Conservation (phyloP, 2,113 vertebrate genomes). For the Phocoena sinus region DNA sequence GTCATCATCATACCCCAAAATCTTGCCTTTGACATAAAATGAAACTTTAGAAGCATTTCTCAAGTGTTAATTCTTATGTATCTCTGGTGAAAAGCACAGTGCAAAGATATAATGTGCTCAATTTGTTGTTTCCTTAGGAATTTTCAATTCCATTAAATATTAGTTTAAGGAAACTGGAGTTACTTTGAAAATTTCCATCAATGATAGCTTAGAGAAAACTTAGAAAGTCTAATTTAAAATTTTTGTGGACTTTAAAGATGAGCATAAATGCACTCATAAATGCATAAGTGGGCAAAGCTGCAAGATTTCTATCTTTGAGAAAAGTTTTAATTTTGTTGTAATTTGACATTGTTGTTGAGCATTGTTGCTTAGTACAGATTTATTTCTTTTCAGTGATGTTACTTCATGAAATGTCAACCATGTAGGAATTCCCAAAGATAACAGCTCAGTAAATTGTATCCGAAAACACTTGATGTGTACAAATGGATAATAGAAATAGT, state of each 20-base stretch:
- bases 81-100: neutral
- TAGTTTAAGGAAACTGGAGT: neutral
- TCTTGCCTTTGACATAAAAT: neutral
- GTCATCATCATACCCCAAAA: neutral
- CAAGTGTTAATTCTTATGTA: neutral
- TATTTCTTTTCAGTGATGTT: neutral
- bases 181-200: neutral
- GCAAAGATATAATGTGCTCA: neutral
- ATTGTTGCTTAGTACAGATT: neutral
- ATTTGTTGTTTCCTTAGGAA: neutral
- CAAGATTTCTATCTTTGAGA: neutral
- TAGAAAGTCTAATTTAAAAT: neutral
- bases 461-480: neutral
- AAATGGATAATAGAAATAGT: neutral
- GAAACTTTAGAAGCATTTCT: neutral
- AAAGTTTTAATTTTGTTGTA: neutral
- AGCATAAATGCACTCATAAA: neutral
- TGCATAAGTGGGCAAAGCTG: neutral
- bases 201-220: neutral
- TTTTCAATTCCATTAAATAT: neutral
- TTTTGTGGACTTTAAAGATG: neutral
- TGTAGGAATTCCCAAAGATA: neutral
- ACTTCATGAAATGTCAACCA: neutral
- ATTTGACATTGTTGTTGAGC: neutral
- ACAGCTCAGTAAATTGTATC: neutral